Evolutionary conservation across 30 jellyfish, hydroid and myxozoan species (phyloP).

Genomic region (Pseudorhiza aurosa): DNA sequence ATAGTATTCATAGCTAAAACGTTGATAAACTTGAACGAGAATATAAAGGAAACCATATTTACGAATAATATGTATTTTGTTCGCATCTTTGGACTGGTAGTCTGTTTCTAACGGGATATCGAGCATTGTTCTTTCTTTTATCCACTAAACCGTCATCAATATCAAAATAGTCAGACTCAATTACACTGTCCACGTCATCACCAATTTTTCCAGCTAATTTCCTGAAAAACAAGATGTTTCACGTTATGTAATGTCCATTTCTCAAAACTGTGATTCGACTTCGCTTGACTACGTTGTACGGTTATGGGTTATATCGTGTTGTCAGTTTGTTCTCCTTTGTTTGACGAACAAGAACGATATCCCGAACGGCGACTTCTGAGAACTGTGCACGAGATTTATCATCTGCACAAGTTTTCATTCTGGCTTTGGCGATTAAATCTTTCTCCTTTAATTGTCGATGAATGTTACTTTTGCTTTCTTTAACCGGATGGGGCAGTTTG

Average conservation of each 20-base stretch:
- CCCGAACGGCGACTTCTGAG: background rate
- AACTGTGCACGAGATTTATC: background rate
- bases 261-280: background rate
- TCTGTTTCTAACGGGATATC: too few relatives aligned
- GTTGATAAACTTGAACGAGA: too few relatives aligned
- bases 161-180: background rate
- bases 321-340: conserved; percentile 4
- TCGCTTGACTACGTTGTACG: background rate
- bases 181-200: background rate
- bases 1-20: too few relatives aligned
- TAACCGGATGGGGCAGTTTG: conserved; percentile 10
- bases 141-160: background rate
- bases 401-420: conserved; percentile 13
- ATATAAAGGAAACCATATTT: too few relatives aligned
- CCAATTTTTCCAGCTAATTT: background rate
- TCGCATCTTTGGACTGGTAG: too few relatives aligned
- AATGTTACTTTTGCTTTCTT: background rate
- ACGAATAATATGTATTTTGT: too few relatives aligned
- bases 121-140: background rate
- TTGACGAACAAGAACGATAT: conserved; percentile 1
- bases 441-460: background rate
- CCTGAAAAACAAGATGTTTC: background rate
- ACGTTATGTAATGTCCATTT: background rate
- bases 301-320: background rate
- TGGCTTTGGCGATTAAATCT: background rate